Conservation (phyloP, 2,797 vertebrate species). For the Lacerta agilis region DNA sequence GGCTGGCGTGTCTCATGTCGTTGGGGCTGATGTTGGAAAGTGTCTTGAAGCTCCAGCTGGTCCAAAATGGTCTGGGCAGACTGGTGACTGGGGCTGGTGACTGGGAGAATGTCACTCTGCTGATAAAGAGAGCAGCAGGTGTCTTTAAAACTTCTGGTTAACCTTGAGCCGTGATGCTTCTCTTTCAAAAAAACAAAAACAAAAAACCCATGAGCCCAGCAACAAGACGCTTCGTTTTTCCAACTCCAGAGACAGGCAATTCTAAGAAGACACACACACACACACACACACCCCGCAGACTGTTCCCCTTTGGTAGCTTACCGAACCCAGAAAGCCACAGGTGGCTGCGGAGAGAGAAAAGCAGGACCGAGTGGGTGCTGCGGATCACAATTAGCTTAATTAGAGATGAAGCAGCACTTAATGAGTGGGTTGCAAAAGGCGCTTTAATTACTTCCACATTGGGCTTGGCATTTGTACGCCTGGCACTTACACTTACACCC, state of each 20-base stretch:
- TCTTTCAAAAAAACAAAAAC: no score
- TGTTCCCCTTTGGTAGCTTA: neutral
- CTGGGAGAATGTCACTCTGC: no score
- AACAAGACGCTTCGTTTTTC: neutral
- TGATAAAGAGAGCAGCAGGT: no score
- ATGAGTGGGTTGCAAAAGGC: conserved; percentile 27
- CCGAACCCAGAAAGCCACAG: neutral
- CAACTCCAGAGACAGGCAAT: neutral
- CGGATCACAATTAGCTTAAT: conserved; percentile 28
- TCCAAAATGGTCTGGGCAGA: no score
- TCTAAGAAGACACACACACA: accelerated
- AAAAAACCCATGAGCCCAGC: no score
- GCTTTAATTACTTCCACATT: neutral
- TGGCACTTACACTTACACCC: neutral
- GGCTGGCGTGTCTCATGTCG: no score
- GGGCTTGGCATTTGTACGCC: neutral
- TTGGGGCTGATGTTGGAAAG: no score
- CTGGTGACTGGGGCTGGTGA: no score
- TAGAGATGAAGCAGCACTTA: conserved; percentile 29
- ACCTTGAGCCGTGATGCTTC: neutral
- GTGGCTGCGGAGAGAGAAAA: neutral
- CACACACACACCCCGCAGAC: neutral
- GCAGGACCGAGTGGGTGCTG: neutral
- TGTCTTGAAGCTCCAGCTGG: no score
- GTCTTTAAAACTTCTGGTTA: neutral